Percentiles rank a stretch among this genome's conserved stretches.
Conservation (phyloP, 2,888 invertebrate species). For the Lamproptera curius region DNA sequence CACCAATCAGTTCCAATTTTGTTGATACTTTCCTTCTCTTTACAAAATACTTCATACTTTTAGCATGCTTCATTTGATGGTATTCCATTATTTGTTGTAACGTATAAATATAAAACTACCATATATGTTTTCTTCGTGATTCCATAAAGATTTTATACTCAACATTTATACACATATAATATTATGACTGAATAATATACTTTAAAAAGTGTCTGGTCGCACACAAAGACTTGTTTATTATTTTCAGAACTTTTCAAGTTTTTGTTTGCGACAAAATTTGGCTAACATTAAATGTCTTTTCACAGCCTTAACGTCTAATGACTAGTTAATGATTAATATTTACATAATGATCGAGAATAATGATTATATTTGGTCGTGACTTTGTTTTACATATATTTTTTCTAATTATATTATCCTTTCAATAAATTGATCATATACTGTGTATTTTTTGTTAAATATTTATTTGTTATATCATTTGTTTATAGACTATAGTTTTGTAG, state of each 20-base stretch:
- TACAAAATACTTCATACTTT: too few relatives aligned
- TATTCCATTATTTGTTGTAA: too few relatives aligned
- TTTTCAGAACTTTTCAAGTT: neutral
- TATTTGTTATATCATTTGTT: too few relatives aligned
- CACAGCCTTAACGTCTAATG: conserved; percentile 65
- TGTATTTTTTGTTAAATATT: too few relatives aligned
- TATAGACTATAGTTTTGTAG: too few relatives aligned
- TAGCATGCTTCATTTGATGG: too few relatives aligned
- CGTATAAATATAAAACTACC: too few relatives aligned
- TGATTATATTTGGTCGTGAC: neutral
- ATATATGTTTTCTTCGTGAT: too few relatives aligned
- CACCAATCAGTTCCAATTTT: conserved; percentile 73
- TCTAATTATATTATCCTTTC: too few relatives aligned
- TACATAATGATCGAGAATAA: conserved; percentile 13
- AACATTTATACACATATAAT: conserved; percentile 13
- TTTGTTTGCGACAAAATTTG: neutral
- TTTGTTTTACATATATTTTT: too few relatives aligned
- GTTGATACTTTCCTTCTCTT: too few relatives aligned
- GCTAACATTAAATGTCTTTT: conserved; percentile 47
- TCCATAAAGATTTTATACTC: conserved; percentile 6
- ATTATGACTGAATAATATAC: conserved; percentile 1
- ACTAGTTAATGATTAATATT: conserved; percentile 58
- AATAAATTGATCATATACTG: too few relatives aligned
- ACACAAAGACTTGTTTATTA: neutral
- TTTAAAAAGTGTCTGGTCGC: neutral